Evolutionary conservation across 2,113 vertebrate species (phyloP).

Genomic region (Natator depressus): DNA sequence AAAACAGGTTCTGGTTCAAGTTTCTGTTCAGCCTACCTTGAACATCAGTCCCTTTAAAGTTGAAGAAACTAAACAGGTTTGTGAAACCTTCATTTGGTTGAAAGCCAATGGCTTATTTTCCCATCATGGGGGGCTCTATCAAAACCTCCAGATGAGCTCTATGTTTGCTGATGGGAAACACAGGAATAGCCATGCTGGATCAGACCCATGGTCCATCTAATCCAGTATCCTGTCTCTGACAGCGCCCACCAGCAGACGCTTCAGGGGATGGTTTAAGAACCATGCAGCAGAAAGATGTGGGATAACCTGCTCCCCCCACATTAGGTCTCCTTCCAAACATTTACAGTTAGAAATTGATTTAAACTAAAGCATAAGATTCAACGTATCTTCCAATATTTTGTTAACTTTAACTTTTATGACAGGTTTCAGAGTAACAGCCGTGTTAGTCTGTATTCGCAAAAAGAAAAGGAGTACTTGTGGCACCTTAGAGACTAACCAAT

Average conservation of each 20-base stretch:
- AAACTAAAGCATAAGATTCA: not conserved
- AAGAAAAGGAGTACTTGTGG: no score
- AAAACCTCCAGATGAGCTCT: not conserved
- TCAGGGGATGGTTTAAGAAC: not conserved
- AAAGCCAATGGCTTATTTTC: not conserved
- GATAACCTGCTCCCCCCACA: not conserved
- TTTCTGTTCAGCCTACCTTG: not conserved
- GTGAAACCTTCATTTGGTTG: not conserved
- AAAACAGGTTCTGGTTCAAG: not conserved
- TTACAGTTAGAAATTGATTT: not conserved
- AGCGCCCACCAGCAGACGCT: no score
- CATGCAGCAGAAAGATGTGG: not conserved
- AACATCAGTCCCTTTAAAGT: not conserved
- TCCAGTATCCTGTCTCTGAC: not conserved
- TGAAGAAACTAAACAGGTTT: not conserved
- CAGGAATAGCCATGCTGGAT: not conserved
- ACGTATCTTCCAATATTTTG: not conserved
- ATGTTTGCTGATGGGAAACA: not conserved
- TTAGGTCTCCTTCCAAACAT: not conserved
- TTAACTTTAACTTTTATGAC: no score
- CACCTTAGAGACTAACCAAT: no score
- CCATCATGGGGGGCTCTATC: accelerated
- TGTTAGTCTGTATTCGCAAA: no score
- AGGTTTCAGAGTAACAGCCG: no score
- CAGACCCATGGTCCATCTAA: not conserved